phyloP scores from a whole-genome alignment of 2,113 vertebrate species.

The Sphyrna mokarran region DNA sequence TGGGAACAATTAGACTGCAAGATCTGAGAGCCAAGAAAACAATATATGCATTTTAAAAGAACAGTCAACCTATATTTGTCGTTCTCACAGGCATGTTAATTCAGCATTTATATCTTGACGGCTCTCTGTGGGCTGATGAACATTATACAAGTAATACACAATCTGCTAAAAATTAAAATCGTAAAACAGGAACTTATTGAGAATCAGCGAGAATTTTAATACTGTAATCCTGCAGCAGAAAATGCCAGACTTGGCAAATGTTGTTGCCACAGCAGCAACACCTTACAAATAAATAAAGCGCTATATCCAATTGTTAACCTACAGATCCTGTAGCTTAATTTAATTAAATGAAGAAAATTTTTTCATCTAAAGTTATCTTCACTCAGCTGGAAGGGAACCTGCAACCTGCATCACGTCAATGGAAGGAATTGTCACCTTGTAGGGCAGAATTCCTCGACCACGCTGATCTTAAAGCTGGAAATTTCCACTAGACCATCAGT shows the following conservation, averaged over 20 bases:
- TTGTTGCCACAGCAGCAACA: neutral
- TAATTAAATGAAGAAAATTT: neutral
- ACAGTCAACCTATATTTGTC: neutral
- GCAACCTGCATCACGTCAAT: neutral
- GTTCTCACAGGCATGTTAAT: neutral
- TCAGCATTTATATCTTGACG: constrained; percentile 5
- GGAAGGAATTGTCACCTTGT: neutral
- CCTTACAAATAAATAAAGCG: neutral
- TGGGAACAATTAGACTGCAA: constrained; percentile 8
- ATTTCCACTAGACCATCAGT: no score
- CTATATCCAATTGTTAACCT: neutral
- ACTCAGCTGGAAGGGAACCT: no score
- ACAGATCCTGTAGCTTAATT: neutral
- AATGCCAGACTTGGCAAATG: neutral
- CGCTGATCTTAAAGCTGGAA: no score
- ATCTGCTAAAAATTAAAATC: constrained; percentile 17
- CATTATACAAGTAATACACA: neutral
- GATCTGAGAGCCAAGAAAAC: neutral
- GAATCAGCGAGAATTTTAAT: constrained; percentile 23
- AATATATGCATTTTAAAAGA: constrained; percentile 22
- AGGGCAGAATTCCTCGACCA: no score
- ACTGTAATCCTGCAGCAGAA: neutral
- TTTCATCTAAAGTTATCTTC: neutral
- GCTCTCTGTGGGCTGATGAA: neutral
- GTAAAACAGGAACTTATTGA: neutral